These are phyloP conservation scores for Drosophila grimshawi DNA, from an alignment of 1,140 invertebrate species.

Conservation along the genomic window DNA sequence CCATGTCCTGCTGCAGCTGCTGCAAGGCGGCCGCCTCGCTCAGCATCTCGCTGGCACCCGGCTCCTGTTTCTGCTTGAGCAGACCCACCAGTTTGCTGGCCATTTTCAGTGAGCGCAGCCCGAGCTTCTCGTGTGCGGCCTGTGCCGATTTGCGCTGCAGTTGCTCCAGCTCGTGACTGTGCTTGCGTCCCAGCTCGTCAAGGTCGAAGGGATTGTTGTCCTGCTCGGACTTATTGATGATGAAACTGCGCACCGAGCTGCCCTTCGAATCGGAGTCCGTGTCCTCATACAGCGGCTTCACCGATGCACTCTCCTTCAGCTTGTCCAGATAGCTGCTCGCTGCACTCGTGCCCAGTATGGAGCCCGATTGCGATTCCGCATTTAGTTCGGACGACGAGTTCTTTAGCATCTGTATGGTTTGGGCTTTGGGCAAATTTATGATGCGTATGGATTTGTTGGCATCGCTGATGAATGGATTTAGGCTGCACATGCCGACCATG, in stretches of 20 bases:
- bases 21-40: slow-evolving; percentile 36
- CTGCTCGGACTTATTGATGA: slow-evolving; percentile 76
- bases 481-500: slow-evolving; percentile 63
- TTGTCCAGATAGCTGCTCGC: slow-evolving; percentile 57
- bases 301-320: slow-evolving; percentile 54
- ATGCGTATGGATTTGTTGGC: slow-evolving; percentile 57
- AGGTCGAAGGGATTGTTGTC: slow-evolving; percentile 70
- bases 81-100: slow-evolving; percentile 65
- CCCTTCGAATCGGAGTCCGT: slow-evolving; percentile 86
- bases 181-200: slow-evolving; percentile 65
- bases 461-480: slow-evolving; percentile 61
- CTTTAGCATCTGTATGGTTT: slow-evolving; percentile 66
- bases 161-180: slow-evolving; percentile 83
- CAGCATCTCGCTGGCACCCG: neutral
- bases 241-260: slow-evolving; percentile 84
- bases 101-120: slow-evolving; percentile 57
- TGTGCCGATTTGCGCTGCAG: slow-evolving; percentile 57
- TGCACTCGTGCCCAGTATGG: slow-evolving; percentile 8
- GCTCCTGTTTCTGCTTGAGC: slow-evolving; percentile 50
- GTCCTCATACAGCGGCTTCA: slow-evolving; percentile 74
- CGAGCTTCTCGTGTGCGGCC: slow-evolving; percentile 39
- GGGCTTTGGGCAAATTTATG: slow-evolving; percentile 62
- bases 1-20: slow-evolving; percentile 76
- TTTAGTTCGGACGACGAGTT: slow-evolving; percentile 16
- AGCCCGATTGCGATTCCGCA: slow-evolving; percentile 23